Evolutionary conservation across 1,140 invertebrate genomes (phyloP).

Genomic region (Aphelinus certus): DNA sequence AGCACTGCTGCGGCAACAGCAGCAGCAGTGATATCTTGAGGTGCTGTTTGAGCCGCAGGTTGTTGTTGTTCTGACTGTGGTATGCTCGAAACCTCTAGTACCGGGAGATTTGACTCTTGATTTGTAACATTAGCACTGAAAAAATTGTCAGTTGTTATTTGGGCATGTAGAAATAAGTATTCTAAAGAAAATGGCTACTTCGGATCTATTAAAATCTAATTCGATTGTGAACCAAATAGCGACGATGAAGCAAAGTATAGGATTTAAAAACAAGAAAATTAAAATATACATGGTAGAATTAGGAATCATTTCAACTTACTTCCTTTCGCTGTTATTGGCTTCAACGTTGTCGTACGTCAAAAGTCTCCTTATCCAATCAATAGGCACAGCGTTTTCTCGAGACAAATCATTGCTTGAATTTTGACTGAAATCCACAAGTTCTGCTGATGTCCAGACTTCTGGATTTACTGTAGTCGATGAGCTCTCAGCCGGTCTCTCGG

Average conservation of each 20-base stretch:
- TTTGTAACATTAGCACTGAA: constrained; percentile 56
- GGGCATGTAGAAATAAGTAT: constrained; percentile 2
- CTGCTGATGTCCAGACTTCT: constrained; percentile 30
- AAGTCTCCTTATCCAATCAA: constrained; percentile 60
- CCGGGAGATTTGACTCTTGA: constrained; percentile 51
- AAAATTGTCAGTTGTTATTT: not conserved
- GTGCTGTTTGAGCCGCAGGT: constrained; percentile 17
- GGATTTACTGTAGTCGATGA: constrained; percentile 37
- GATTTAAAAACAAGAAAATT: constrained; percentile 5
- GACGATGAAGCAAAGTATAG: no score
- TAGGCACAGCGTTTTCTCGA: constrained; percentile 53
- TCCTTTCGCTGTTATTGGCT: constrained; percentile 51
- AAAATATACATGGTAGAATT: not conserved
- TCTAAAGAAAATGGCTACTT: not conserved
- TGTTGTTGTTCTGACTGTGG: constrained; percentile 38
- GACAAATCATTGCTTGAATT: constrained; percentile 51
- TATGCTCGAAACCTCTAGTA: constrained; percentile 43
- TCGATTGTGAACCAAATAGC: no score
- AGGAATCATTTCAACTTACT: constrained; percentile 40
- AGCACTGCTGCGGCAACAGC: not conserved
- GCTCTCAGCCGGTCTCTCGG: constrained; percentile 45
- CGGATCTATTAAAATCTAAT: no score
- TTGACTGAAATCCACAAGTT: constrained; percentile 57
- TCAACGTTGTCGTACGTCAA: constrained; percentile 55
- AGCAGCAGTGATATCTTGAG: constrained; percentile 16